Base-by-base conservation (phyloP, 1,140 invertebrate species). In the Diachasmimorpha longicaudata region DNA sequence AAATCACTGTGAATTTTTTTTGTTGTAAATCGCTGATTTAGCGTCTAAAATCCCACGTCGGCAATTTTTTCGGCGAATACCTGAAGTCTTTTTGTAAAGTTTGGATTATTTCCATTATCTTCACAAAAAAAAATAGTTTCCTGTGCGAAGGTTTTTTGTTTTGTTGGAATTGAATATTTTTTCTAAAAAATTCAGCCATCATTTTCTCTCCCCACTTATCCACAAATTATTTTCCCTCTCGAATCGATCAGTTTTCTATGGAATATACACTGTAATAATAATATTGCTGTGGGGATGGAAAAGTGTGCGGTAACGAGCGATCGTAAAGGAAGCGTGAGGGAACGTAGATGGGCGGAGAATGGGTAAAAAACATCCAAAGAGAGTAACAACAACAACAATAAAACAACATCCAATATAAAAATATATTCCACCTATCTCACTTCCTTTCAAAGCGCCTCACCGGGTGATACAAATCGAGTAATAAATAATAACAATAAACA, bases 401-500 rank as follows among this genome's bases (percentile, higher is more conserved):
- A 52, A 74, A 46, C 19, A 42, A 25, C 21, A 46, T 36, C 19
- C 19, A 68, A 67, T 25, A 42, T 11, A 23, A 74, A 39, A 67
- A 58, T 39, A 68, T 67, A 46, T 74, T 10, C 58, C 58, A 63
- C 23, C 58, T 63, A 63, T 63, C 58, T 63, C 14, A 63, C 21
- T 63, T 63, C 58, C 58, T 63, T 63, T 23, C 58, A 42, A 37
- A 67, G 13, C 36, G 67, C 23, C 63, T 74, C 55, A 44, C 46
- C 69, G 63, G 69, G 70, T 78, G 77, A 72, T 79, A 79, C 76
- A 80, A 81, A 80, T 79, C 76, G 76, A 78, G 72, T 76, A 80
- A 81, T 80, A 80, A 81, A 81, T 81, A 81, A 80, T 79, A 80
- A 81, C 75, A 79, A 81, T 77, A 79, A 80, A 78, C 68, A 78